A percentile compares a stretch with the other conserved stretches of the same genome.
Evolutionary conservation across 1,140 invertebrate genomes (phyloP).

Genomic region (Megalopta genalis): DNA sequence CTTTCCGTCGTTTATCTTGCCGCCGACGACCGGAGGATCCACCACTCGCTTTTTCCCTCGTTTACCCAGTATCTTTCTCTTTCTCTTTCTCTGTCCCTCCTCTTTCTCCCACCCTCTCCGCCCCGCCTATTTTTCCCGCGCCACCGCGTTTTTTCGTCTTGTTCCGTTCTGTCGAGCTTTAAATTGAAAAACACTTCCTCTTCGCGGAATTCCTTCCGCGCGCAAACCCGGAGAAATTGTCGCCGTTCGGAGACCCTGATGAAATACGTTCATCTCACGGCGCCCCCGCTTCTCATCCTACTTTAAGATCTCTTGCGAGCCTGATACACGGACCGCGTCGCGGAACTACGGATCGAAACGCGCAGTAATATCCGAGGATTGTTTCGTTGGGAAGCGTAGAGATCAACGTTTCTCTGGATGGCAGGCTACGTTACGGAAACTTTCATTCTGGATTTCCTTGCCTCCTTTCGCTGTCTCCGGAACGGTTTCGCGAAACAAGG

Average conservation of each 20-base stretch:
- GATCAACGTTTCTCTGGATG: too few species aligned
- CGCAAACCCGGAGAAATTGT: constrained; percentile 27
- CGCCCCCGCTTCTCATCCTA: not conserved
- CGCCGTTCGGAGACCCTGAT: not conserved
- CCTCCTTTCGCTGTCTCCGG: not conserved
- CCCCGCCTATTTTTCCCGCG: not conserved
- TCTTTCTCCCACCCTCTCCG: not conserved
- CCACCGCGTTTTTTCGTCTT: constrained; percentile 1
- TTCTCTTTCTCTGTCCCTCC: not conserved
- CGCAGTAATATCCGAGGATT: not conserved
- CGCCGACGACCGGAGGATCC: constrained; percentile 65
- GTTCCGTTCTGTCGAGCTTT: constrained; percentile 40
- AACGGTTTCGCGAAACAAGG: too few species aligned
- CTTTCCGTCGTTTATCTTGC: constrained; percentile 74
- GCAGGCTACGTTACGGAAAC: not conserved
- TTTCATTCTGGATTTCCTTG: not conserved
- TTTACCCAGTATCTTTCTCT: constrained; percentile 17
- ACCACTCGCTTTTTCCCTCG: constrained; percentile 47
- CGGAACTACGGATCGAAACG: not conserved
- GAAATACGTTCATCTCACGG: constrained; percentile 16
- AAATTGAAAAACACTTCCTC: constrained; percentile 65
- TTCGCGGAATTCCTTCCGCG: constrained; percentile 17
- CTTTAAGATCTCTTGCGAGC: not conserved
- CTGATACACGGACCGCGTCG: not conserved
- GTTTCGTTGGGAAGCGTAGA: not conserved